Percentiles rank a stretch among this genome's conserved stretches.
Conservation (phyloP, 2,113 vertebrate genomes). For the Petroica traversi region DNA sequence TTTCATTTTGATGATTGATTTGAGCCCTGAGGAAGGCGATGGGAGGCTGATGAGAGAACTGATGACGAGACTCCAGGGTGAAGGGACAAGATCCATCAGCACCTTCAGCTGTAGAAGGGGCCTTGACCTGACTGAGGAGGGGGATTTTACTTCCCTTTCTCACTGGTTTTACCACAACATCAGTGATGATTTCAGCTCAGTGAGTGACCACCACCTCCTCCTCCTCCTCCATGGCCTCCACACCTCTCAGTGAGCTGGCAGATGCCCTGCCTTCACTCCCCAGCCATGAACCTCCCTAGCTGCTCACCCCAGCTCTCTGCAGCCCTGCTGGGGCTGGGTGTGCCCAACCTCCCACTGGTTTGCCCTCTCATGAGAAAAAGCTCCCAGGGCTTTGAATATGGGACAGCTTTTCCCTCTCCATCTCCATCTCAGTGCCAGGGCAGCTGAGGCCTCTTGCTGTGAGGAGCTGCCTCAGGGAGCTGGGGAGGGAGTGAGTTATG, state of each 20-base stretch:
- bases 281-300: not conserved
- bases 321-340: not conserved
- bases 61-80: not conserved
- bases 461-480: not conserved
- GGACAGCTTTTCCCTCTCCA: fast-evolving
- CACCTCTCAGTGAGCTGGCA: not conserved
- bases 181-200: slow-evolving; percentile 71
- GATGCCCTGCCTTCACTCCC: not conserved
- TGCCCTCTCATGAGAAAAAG: not conserved
- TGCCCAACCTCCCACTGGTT: fast-evolving
- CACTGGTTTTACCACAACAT: slow-evolving; percentile 15
- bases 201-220: slow-evolving; percentile 50
- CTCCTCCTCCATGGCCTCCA: not conserved
- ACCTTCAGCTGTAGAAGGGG: not conserved
- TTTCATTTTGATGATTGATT: not conserved
- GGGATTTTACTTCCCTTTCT: not conserved
- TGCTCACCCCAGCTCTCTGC: fast-evolving
- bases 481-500: not conserved
- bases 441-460: fast-evolving
- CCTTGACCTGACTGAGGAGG: not conserved
- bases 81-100: not conserved
- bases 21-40: not conserved
- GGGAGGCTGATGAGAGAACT: not conserved
- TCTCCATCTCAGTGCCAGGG: not conserved
- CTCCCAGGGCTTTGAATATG: not conserved